Evolutionary conservation across 2,888 invertebrate genomes (phyloP).

Genomic region (Ptilodon capucinus): DNA sequence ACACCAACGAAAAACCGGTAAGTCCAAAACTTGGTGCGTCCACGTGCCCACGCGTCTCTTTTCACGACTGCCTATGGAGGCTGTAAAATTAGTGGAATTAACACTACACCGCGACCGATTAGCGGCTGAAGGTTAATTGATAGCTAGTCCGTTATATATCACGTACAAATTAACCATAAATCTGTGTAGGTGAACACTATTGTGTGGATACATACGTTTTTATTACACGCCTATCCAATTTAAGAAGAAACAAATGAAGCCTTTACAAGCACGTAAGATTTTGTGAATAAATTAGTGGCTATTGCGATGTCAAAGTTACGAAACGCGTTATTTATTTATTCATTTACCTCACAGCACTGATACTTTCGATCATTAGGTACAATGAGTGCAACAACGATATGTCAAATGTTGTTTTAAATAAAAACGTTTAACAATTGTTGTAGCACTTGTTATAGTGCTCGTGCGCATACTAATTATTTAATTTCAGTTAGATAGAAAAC

Average conservation of each 20-base stretch:
- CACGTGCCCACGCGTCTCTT: slow-evolving; percentile 40
- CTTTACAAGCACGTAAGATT: not conserved
- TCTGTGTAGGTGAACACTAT: slow-evolving; percentile 20
- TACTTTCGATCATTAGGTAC: too few relatives aligned
- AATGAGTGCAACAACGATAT: too few relatives aligned
- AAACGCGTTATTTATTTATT: too few relatives aligned
- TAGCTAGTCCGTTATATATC: slow-evolving; percentile 34
- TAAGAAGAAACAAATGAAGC: not conserved
- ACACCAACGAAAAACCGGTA: not conserved
- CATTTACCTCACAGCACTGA: too few relatives aligned
- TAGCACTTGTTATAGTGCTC: too few relatives aligned
- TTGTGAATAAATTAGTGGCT: too few relatives aligned
- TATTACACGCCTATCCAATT: slow-evolving; percentile 13
- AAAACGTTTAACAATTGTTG: too few relatives aligned
- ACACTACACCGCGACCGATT: slow-evolving; percentile 45
- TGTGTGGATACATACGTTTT: slow-evolving; percentile 8
- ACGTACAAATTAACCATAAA: slow-evolving; percentile 39
- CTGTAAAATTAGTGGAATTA: slow-evolving; percentile 54
- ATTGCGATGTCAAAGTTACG: too few relatives aligned
- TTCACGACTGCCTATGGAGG: slow-evolving; percentile 29
- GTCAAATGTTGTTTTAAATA: too few relatives aligned
- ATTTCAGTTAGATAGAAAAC: too few relatives aligned
- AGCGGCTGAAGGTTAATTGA: slow-evolving; percentile 43
- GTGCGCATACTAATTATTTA: too few relatives aligned
- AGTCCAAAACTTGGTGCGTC: slow-evolving; percentile 2